A percentile compares a stretch with the other conserved stretches of the same genome.
These are phyloP conservation scores for Todus mexicanus DNA, from an alignment of 2,797 vertebrate genomes.

Conservation along the genomic window DNA sequence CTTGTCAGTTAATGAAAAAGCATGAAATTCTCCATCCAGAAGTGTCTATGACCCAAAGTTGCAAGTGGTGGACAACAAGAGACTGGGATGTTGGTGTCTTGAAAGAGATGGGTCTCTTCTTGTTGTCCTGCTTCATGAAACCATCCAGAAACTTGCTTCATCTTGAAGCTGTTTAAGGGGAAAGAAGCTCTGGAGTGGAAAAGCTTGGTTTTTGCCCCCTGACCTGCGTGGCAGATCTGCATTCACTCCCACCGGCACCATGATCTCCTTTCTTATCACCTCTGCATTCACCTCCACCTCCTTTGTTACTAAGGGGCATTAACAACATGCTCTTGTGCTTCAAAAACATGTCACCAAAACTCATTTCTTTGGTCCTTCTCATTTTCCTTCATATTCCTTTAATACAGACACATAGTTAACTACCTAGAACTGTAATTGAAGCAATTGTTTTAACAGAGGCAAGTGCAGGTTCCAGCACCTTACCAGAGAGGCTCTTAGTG, in stretches of 20 bases:
- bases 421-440: not conserved
- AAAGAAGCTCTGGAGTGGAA: not conserved
- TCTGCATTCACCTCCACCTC: not conserved
- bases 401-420: not conserved
- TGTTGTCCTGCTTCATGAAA: not conserved
- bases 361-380: not conserved
- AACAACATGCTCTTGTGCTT: not conserved
- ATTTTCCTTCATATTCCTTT: not conserved
- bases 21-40: not conserved
- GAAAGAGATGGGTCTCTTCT: not conserved
- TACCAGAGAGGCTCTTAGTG: not conserved
- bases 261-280: not conserved
- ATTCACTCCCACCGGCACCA: accelerated
- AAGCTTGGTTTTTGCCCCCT: not conserved
- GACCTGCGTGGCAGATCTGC: not conserved
- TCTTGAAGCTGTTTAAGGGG: not conserved
- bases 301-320: not conserved
- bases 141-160: not conserved
- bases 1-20: not conserved
- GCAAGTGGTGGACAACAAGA: not conserved
- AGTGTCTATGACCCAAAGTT: not conserved
- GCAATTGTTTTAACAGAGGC: not conserved
- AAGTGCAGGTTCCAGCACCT: not conserved
- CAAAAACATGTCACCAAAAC: not conserved
- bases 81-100: not conserved